Base-by-base conservation (phyloP, 2,113 vertebrate genomes). In the Gymnorhina tibicen region DNA sequence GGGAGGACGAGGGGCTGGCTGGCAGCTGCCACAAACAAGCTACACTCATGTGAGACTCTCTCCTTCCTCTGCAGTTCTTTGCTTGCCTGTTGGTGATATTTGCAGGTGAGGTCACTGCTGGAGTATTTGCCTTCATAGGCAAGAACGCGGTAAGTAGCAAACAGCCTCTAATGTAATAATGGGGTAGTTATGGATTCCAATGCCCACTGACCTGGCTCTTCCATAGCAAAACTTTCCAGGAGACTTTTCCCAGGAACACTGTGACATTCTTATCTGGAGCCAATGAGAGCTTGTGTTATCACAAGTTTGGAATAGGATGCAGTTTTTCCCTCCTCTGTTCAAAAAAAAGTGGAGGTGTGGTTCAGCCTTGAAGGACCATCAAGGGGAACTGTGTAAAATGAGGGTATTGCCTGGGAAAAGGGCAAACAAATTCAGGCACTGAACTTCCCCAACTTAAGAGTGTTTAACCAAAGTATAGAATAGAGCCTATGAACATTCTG, bases 91-190 rank as follows among this genome's bases (percentile, higher is more conserved):
- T 99, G 97, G 98, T 99, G 97, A 99, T 99, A 98, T 99, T 99
- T 97, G 99, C 99, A 35, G 99, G 99, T 62, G 99, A 99, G 97
- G 96, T 99, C 85, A 99, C 99, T 49, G 99, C 99, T 80, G 99
- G 99, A 58, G 99, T 99, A 72, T 99, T 99, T 98, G 99, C 99
- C 74, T 99, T 99, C 96, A 89, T 99, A 82, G 99, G 99, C 97
- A 99, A 99, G 97, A 98, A 98, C 50, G 98, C 98, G 98, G 99
- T 99, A 97, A 94, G 98, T 98, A 95, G 70, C 80, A 92, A 82
- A 75, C 26, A 59, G 47, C 44, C 47, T 92, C 66, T 88, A 23
- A 70, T n/a, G 24, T 58, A 39, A 27, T 26, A 26, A 62, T 19
- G 50, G 50, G 68, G 44, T 37, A 80, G 35, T 72, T 63, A 41